phyloP scores from a whole-genome alignment of 2,888 invertebrate species.

The Sesia bembeciformis region DNA sequence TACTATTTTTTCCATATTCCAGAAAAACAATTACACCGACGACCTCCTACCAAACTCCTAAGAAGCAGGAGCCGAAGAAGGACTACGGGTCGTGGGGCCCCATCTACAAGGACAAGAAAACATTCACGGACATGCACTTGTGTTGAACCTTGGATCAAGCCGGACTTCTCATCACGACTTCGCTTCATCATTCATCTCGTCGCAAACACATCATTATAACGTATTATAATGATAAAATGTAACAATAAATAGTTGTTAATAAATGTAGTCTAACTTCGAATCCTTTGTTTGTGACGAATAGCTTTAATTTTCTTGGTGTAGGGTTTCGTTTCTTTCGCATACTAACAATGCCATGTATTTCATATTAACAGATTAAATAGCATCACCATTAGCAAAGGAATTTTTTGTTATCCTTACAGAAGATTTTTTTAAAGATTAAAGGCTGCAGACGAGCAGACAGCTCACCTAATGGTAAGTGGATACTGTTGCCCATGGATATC shows the following conservation, averaged over 20 bases:
- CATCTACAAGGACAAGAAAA: conserved; percentile 81
- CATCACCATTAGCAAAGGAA: conserved; percentile 22
- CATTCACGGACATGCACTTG: conserved; percentile 82
- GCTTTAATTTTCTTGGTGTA: conserved; percentile 20
- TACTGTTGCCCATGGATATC: too few relatives aligned
- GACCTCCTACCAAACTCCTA: conserved; percentile 41
- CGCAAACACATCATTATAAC: conserved; percentile 15
- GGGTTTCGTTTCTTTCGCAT: conserved; percentile 19
- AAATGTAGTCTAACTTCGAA: conserved; percentile 1
- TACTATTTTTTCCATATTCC: conserved; percentile 13
- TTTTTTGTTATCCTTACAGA: conserved; percentile 26
- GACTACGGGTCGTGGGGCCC: conserved; percentile 82
- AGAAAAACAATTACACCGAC: conserved; percentile 42
- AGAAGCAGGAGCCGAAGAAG: conserved; percentile 56
- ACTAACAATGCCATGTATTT: conserved; percentile 33
- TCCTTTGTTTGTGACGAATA: conserved; percentile 21
- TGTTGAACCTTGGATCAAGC: conserved; percentile 52
- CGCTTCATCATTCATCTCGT: conserved; percentile 19
- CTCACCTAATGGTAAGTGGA: too few relatives aligned
- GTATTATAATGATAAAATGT: background rate
- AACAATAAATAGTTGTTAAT: background rate
- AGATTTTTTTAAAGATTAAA: too few relatives aligned
- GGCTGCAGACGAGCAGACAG: too few relatives aligned
- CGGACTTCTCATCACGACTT: conserved; percentile 19
- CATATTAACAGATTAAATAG: conserved; percentile 35